These are phyloP conservation scores for Heliconius ismenius DNA, from an alignment of 2,888 invertebrate species.

Conservation along the genomic window DNA sequence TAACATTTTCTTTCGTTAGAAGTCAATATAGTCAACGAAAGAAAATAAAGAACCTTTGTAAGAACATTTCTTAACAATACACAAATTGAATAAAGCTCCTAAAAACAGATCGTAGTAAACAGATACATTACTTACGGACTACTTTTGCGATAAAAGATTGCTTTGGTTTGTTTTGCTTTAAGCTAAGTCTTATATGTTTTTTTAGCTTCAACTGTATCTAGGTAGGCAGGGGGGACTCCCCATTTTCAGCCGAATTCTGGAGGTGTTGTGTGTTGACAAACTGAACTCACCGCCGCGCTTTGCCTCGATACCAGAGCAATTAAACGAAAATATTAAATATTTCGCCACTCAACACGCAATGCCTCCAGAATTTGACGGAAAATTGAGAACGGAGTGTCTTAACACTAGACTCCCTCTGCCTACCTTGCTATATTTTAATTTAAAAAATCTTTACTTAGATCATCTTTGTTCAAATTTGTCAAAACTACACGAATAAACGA, in stretches of 20 bases:
- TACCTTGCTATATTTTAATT: too few species aligned
- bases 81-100: background rate
- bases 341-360: too few species aligned
- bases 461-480: background rate
- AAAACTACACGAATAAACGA: background rate
- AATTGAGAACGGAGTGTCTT: too few species aligned
- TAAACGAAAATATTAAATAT: too few species aligned
- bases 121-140: constrained; percentile 8
- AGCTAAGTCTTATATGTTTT: background rate
- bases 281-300: too few species aligned
- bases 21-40: background rate
- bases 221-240: too few species aligned
- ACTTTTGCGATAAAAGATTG: background rate
- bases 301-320: too few species aligned
- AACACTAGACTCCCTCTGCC: too few species aligned
- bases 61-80: background rate
- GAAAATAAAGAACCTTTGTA: background rate
- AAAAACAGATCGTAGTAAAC: constrained; percentile 11
- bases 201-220: background rate
- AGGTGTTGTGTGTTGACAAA: too few species aligned
- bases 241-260: too few species aligned
- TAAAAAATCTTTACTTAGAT: too few species aligned
- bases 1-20: background rate
- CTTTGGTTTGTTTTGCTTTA: background rate
- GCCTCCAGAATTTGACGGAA: too few species aligned